Conservation (phyloP, 2,797 vertebrate species). For the Propithecus perrieri region DNA sequence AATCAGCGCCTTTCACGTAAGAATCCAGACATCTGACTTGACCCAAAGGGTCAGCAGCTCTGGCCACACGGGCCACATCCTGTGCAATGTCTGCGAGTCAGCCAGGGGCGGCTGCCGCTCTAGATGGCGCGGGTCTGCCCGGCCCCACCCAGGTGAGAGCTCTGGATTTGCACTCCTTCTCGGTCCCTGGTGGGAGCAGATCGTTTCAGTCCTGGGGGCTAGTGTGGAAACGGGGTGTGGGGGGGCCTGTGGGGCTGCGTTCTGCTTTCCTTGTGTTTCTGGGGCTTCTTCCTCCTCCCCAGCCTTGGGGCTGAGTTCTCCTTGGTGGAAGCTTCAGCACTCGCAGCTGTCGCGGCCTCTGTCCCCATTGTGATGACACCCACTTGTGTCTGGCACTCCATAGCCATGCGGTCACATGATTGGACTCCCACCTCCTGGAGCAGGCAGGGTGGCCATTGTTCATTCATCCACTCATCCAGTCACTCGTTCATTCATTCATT, state of each 20-base stretch:
- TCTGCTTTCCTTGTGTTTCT: not conserved
- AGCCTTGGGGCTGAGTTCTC: not conserved
- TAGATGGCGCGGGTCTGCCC: accelerated
- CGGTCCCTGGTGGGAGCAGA: accelerated
- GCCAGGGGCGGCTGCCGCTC: accelerated
- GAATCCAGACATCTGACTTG: not conserved
- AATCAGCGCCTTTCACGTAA: not conserved
- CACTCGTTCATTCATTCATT: not conserved
- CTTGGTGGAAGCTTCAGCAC: not conserved
- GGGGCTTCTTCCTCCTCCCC: not conserved
- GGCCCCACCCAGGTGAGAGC: accelerated
- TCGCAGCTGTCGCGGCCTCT: not conserved
- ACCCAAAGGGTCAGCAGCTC: not conserved
- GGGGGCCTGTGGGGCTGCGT: not conserved
- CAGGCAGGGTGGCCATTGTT: not conserved
- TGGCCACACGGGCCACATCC: accelerated
- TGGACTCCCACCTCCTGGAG: not conserved
- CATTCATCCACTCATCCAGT: not conserved
- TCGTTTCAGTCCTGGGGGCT: not conserved
- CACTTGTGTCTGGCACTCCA: not conserved
- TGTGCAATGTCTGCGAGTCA: accelerated
- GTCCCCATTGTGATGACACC: not conserved
- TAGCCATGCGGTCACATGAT: not conserved
- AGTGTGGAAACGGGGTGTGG: not conserved
- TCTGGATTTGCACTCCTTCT: not conserved